A percentile compares a stretch with the other conserved stretches of the same genome.
phyloP scores from a whole-genome alignment of 2,797 vertebrate species.

The Denticeps clupeoides region DNA sequence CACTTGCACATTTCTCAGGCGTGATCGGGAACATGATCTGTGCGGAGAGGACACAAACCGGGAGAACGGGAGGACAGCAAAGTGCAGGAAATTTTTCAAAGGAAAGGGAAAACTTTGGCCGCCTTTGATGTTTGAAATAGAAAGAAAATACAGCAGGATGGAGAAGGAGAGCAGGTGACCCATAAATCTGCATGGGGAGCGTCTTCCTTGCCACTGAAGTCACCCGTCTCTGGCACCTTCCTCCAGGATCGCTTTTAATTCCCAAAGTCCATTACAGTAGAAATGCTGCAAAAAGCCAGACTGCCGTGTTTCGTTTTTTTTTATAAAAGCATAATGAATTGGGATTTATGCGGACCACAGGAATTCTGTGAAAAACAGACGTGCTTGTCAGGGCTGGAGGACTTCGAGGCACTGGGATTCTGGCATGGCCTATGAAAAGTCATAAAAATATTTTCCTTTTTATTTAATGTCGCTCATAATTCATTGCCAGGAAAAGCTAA shows the following conservation, averaged over 20 bases:
- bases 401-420: constrained; percentile 55
- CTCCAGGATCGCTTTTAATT: not conserved
- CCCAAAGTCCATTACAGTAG: constrained; percentile 2
- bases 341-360: constrained; percentile 49
- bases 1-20: constrained; percentile 28
- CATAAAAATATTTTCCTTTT: constrained; percentile 99
- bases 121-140: constrained; percentile 32
- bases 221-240: not conserved
- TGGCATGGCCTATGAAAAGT: constrained; percentile 83
- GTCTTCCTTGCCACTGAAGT: constrained; percentile 7
- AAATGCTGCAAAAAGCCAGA: no score
- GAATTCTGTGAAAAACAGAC: constrained; percentile 58
- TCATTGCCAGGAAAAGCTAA: constrained; percentile 99
- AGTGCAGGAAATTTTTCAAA: constrained; percentile 34
- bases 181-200: constrained; percentile 25
- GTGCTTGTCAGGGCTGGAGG: constrained; percentile 55
- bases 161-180: constrained; percentile 20
- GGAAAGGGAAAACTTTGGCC: constrained; percentile 14
- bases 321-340: constrained; percentile 25
- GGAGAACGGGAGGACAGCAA: constrained; percentile 18
- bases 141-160: constrained; percentile 27
- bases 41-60: constrained; percentile 22
- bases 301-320: not conserved
- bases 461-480: constrained; percentile 98
- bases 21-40: constrained; percentile 33